Evolutionary conservation across 2,888 invertebrate species (phyloP).

Genomic region (Chromoteleia sp.): DNA sequence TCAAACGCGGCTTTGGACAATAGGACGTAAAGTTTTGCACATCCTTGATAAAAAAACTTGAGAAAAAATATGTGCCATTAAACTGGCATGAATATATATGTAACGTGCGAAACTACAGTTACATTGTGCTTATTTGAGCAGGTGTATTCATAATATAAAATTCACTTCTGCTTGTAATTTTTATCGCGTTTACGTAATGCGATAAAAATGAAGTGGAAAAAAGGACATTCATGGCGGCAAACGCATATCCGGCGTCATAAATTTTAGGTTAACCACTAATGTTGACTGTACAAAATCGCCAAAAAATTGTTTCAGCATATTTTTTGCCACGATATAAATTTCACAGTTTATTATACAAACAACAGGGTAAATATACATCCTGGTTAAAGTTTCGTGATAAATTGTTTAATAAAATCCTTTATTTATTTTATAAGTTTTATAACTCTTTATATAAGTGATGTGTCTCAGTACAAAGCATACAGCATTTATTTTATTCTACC

Average conservation of each 20-base stretch:
- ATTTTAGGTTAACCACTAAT: conserved; percentile 50
- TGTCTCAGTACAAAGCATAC: too few relatives aligned
- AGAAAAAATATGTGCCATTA: conserved; percentile 27
- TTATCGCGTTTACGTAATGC: conserved; percentile 57
- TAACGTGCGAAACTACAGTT: conserved; percentile 48
- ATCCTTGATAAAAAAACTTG: conserved; percentile 30
- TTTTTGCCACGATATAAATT: conserved; percentile 21
- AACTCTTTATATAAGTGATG: too few relatives aligned
- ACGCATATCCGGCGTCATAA: conserved; percentile 57
- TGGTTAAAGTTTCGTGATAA: too few relatives aligned
- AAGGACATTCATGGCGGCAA: conserved; percentile 35
- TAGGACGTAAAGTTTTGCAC: conserved; percentile 45
- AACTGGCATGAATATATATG: conserved; percentile 28
- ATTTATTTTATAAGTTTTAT: too few relatives aligned
- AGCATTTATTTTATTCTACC: too few relatives aligned
- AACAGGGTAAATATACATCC: too few relatives aligned
- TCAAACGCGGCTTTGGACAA: conserved; percentile 39
- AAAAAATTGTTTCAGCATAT: conserved; percentile 24
- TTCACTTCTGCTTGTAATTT: conserved; percentile 47
- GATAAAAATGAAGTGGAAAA: conserved; percentile 62
- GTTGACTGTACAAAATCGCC: conserved; percentile 48
- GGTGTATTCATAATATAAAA: conserved; percentile 63
- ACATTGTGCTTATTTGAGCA: conserved; percentile 60
- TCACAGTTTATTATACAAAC: conserved; percentile 8
- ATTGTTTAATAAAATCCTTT: too few relatives aligned